Evolutionary conservation across 1,140 invertebrate genomes (phyloP).

Genomic region (Lepidurus packardi): DNA sequence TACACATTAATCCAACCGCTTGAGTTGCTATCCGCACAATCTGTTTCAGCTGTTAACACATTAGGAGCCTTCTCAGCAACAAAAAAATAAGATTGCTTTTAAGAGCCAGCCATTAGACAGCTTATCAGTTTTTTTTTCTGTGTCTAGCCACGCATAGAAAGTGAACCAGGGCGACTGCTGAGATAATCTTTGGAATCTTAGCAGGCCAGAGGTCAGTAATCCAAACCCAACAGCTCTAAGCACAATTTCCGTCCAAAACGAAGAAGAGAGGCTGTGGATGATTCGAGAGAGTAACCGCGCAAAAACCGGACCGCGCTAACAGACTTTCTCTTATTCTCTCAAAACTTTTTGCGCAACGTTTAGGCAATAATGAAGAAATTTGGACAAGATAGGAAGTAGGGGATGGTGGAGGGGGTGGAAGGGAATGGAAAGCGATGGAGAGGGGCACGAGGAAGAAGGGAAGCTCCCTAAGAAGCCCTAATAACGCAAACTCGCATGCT

Average conservation of each 20-base stretch:
- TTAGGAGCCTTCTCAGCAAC: no score
- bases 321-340: neutral
- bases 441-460: neutral
- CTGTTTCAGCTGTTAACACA: neutral
- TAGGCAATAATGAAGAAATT: neutral
- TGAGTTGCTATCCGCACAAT: neutral
- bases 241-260: neutral
- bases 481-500: neutral
- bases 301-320: neutral
- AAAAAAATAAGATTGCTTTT: neutral
- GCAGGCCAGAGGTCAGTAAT: conserved; percentile 1
- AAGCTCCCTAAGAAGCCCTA: neutral
- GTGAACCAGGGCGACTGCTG: neutral
- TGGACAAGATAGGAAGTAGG: neutral
- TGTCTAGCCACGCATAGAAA: neutral
- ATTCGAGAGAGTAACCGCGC: neutral
- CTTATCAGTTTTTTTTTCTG: conserved; percentile 14
- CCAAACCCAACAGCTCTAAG: neutral
- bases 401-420: neutral
- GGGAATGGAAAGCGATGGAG: neutral
- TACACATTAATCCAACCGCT: neutral
- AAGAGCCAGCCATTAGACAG: neutral
- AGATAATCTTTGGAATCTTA: neutral
- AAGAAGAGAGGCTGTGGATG: neutral
- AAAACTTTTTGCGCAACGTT: neutral